Evolutionary conservation across 2,113 vertebrate species (phyloP), one percentile per base, ranked within the genome.

Genomic region (Acrocephalus kingi): DNA sequence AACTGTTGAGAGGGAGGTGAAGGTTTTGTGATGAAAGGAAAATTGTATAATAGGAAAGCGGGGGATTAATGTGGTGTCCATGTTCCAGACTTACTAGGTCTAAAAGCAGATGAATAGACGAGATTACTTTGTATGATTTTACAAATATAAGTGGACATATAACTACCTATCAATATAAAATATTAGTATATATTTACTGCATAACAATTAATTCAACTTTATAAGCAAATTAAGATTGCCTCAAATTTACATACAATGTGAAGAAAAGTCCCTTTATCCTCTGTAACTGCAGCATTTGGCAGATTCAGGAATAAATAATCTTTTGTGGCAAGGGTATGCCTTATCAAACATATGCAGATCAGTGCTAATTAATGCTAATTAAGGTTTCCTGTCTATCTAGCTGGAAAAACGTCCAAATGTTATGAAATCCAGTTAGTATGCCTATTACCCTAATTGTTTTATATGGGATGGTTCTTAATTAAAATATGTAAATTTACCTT

Each of bases 341-440:
- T 99, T 99, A 99, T 99, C 98, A 99, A 98, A 99, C 97, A 98
- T 98, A 99, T 99, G 98, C 98, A 99, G 98, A 99, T 98, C 98
- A 98, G 98, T 97, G 97, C 98, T 99, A 98, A 99, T 99, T 99
- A 99, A 98, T 98, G 98, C 98, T 98, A 99, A 98, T 99, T 98
- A 99, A 98, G 98, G 97, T 98, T 98, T 98, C 98, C 97, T 98
- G 98, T 98, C 98, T 98, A 98, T 98, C 98, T 98, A 97, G 97
- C 98, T 98, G 97, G 98, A 98, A 99, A 98, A 98, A 98, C 95
- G 97, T 98, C 98, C 98, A 98, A 99, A 99, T 99, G 98, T 99
- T 99, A 98, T 98, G 98, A 98, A 99, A 99, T 98, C 98, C 98
- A 98, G 98, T 98, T 98, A 98, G 98, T 97, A 97, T 98, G 97